Base-by-base conservation (phyloP, 2,797 vertebrate species). In the Schizothorax lantsangensis region DNA sequence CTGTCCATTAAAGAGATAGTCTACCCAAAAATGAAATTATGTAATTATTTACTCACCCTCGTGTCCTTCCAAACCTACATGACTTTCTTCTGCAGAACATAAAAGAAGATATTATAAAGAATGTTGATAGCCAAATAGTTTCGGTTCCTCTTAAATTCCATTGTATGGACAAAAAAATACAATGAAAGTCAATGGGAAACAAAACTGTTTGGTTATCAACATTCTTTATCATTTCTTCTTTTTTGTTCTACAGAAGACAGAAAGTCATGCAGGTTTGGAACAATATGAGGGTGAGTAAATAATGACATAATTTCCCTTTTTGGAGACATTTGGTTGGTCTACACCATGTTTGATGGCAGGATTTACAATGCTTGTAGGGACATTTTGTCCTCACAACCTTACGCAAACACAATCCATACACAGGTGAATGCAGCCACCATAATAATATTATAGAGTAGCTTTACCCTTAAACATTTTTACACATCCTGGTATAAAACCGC, bases 361-460 rank as follows among this genome's bases (percentile, higher is more conserved):
- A 14, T 64, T 64, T 64, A 64, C 12, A 30, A 30, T 30, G 12
- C 26, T 57, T 23, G 7, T 64, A 21, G 36, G 68, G 1, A 40
- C 69, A n/a, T 72, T 72, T n/a, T 23, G 84, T 79, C 43, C 72
- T 49, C n/a, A 74, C n/a, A 47, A 74, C 14, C 14, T 30, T 30
- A 45, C 17, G 23, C 8, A 30, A 74, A 26, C 2, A 7, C 1
- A 49, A 49, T 14, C 3, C 72, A 49, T 15, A 26, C n/a, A 17
- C 12, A 47, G 43, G 14, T 47, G 6, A 47, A 47, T 15, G 14
- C 14, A 74, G 43, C 14, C 15, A 1, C 43, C 26, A 75, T 33
- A 33, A 72, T n/a, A 72, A 45, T 45, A 49, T 49, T 49, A 75
- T 30, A 75, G 45, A 30, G 40, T 26, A 15, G 36, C 10, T 23